A percentile compares a stretch with the other conserved stretches of the same genome.
Conservation (phyloP, 2,113 vertebrate species). For the Lonchura striata region DNA sequence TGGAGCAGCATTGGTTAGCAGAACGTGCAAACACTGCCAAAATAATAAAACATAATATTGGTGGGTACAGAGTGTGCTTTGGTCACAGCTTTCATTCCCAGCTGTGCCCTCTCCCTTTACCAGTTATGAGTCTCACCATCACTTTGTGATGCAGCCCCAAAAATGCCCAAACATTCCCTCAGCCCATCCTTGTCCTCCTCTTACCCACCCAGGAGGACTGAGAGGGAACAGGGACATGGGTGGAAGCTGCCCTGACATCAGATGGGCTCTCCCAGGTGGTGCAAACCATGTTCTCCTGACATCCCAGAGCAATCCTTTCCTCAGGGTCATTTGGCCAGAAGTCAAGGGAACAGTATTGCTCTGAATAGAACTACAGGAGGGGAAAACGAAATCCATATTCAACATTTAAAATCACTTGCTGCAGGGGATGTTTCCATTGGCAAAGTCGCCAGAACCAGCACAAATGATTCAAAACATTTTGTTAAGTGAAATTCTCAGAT, state of each 20-base stretch:
- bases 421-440: slow-evolving; percentile 48
- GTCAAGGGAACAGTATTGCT: neutral
- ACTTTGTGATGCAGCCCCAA: neutral
- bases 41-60: neutral
- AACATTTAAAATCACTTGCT: slow-evolving; percentile 44
- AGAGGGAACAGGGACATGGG: neutral
- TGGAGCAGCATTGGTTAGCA: neutral
- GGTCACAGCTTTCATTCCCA: neutral
- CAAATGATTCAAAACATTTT: slow-evolving; percentile 47
- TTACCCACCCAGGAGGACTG: neutral
- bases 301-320: neutral
- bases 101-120: neutral
- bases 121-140: neutral
- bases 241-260: neutral
- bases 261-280: neutral
- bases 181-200: neutral
- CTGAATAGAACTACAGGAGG: neutral
- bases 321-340: neutral
- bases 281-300: neutral
- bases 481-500: slow-evolving; percentile 47
- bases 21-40: neutral
- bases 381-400: neutral
- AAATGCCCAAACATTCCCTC: neutral
- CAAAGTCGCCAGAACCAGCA: neutral
- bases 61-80: neutral